These are phyloP conservation scores for Eleutherodactylus coqui DNA, from an alignment of 2,797 vertebrate species.

Conservation along the genomic window DNA sequence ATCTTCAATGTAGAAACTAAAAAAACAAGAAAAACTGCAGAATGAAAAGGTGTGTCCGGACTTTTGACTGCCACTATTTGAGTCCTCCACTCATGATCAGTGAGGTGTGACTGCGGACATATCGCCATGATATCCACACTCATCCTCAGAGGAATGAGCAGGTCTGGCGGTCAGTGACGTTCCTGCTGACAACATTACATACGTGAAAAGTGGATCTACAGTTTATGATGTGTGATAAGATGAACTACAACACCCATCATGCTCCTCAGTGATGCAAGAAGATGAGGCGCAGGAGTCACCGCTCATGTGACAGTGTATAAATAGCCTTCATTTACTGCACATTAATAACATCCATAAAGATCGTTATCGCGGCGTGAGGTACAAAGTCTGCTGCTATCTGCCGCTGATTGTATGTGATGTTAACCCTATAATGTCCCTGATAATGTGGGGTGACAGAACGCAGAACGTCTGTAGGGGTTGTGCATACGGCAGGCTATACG, in stretches of 20 bases:
- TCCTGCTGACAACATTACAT: not conserved
- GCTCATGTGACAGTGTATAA: not conserved
- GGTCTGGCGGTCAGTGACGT: not conserved
- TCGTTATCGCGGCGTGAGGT: not conserved
- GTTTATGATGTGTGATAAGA: not conserved
- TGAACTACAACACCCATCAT: not conserved
- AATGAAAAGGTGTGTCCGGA: too few relatives aligned
- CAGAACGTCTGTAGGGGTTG: too few relatives aligned
- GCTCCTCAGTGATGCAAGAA: not conserved
- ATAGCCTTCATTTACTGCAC: not conserved
- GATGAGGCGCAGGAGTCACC: not conserved
- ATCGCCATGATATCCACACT: not conserved
- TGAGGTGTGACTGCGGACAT: too few relatives aligned
- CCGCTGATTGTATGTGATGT: too few relatives aligned
- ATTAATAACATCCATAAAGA: conserved; percentile 6
- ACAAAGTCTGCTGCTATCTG: not conserved
- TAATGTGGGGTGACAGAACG: too few relatives aligned
- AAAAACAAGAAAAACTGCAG: too few relatives aligned
- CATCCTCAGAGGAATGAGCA: not conserved
- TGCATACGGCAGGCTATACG: too few relatives aligned
- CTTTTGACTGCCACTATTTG: too few relatives aligned
- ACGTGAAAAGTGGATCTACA: not conserved
- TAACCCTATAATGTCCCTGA: conserved; percentile 3
- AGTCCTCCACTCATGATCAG: too few relatives aligned
- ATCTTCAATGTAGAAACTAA: too few relatives aligned